Evolutionary conservation across 2,888 invertebrate genomes (phyloP), one percentile per base, ranked within the genome.

Genomic region (Epicampocera succincta): DNA sequence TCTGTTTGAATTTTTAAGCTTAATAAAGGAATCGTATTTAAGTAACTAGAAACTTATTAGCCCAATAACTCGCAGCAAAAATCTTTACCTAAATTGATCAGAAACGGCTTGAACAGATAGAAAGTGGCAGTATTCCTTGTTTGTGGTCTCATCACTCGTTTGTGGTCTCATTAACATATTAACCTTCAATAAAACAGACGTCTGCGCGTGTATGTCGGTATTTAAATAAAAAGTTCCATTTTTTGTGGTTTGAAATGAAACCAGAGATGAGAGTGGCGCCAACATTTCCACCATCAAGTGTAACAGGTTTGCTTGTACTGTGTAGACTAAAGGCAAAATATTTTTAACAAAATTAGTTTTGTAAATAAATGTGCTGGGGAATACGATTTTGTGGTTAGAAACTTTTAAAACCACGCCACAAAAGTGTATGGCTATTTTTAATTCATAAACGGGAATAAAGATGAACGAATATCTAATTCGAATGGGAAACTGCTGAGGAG

Each of bases 181-280:
- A 60, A 42, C 11, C 0, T 17, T 12, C 6, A 40, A n/a, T 9
- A 4, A 29, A 11, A 21, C 3, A 15, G 3, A 25, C 15, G 6
- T 9, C 46, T 19, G 40, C 15, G 13, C 33, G 44, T 58, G 12
- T 8, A 9, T 69, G 46, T 21, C 46, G 8, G 3, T 40, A 48
- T 60, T 60, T 50, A 17, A 40, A 50, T 50, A 9, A 29, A 46
- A 61, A 54, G 52, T n/a, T 3, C 11, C 2, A 11, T 25, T 56
- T 68, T 63, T 56, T 61, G 42, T 17, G 50, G 63, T n/a, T 56
- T 71, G 2, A 58, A 60, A 60, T 66, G 58, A 15, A 66, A 75
- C 58, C 58, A 29, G 50, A 61, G 60, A 60, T 60, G 74, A 66
- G 50, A 75, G 44, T 33, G 58, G 25, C 29, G 38, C 38, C 19